Evolutionary conservation across 2,797 vertebrate species (phyloP), one percentile per base, ranked within the genome.

Genomic region (Notolabrus celidotus): DNA sequence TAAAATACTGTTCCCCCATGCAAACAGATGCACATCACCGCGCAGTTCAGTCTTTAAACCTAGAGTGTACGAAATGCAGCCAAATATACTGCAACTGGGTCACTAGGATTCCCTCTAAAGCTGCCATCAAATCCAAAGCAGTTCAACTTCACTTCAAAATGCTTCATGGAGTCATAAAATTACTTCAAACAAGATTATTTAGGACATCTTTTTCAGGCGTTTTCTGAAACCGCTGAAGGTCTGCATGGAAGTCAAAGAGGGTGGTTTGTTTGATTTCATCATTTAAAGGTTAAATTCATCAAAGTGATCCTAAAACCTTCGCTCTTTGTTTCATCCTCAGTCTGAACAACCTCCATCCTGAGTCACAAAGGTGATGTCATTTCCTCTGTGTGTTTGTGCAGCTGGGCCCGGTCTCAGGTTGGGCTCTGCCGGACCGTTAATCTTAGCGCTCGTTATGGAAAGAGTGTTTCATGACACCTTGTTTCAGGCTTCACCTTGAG

Each of bases 351-450:
- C 69, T 67, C 74, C 69, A 68, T 2, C 1, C 22, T 86, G 77
- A 88, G 50, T 85, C 85, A 81, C 43, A 12, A 50, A 20, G 29
- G 57, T 88, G 76, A 86, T 85, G 85, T 86, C 77, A 86, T 86
- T 89, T 92, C 86, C 89, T 89, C 31, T 88, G 77, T 81, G 79
- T 92, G 71, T 91, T 91, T 90, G 67, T 72, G 77, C 87, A 91
- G 90, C 84, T 89, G 86, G 71, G 61, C 58, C 22, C 4, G 60
- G n/a, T 56, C 71, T 19, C 7, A 61, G 71, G 70, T 9, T 47
- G 50, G 73, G 63, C 65, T 74, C 34, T 0, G 19, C 58, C 4
- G 49, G 76, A 45, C 75, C 36, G 61, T 70, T 65, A 80, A 80
- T 78, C 58, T 58, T 0, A 5, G 59, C 1, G 41, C 43, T 65